A percentile compares a stretch with the other conserved stretches of the same genome.
Conservation (phyloP, 2,797 vertebrate species). For the Geotrypetes seraphini region DNA sequence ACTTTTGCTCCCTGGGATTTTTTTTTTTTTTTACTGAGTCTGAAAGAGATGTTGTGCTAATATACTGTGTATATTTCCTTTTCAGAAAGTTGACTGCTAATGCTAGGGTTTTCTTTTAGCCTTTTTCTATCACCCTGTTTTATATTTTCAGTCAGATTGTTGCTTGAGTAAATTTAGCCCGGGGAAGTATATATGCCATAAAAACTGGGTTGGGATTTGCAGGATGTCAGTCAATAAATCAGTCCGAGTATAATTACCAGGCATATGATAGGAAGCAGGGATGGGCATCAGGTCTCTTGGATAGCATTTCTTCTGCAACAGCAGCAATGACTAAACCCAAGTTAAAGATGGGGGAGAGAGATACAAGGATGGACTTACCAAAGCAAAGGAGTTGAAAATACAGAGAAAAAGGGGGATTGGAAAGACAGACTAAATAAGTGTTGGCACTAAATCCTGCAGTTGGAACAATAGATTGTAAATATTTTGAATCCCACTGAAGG, state of each 20-base stretch:
- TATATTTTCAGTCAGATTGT: conserved; percentile 43
- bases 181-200: conserved; percentile 81
- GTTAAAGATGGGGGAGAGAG: conserved; percentile 4
- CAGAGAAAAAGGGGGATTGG: conserved; percentile 1
- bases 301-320: conserved; percentile 70
- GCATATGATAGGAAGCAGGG: conserved; percentile 69
- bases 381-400: background rate
- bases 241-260: conserved; percentile 90
- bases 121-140: conserved; percentile 10
- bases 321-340: conserved; percentile 49
- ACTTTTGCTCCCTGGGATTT: conserved; percentile 22
- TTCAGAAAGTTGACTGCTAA: conserved; percentile 34
- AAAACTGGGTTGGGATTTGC: conserved; percentile 83
- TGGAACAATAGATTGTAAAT: conserved; percentile 2
- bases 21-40: background rate
- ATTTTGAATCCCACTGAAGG: too few relatives aligned
- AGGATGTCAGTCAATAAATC: conserved; percentile 94
- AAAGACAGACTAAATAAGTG: too few relatives aligned
- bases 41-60: conserved; percentile 41
- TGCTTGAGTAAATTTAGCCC: conserved; percentile 62
- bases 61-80: too few relatives aligned
- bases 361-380: background rate
- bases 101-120: conserved; percentile 21
- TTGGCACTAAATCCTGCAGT: background rate
- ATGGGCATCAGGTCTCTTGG: conserved; percentile 68